phyloP scores from a whole-genome alignment of 2,113 vertebrate species.

The Chinchilla lanigera region DNA sequence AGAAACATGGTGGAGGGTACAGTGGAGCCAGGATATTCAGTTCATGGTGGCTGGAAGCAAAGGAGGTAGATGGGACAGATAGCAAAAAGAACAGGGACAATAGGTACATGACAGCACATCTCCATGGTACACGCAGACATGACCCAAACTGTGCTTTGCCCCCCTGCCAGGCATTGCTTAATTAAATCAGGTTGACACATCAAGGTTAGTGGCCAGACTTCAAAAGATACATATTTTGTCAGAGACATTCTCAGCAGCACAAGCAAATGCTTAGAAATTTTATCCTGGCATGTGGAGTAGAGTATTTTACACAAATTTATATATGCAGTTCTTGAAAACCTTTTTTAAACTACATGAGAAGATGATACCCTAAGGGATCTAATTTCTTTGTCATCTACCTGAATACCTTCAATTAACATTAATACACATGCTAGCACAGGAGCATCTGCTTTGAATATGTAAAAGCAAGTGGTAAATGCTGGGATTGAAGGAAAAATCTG shows the following conservation, averaged over 20 bases:
- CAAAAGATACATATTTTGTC: not conserved
- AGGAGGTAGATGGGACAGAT: not conserved
- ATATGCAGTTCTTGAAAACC: slow-evolving; percentile 24
- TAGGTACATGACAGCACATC: too few relatives aligned
- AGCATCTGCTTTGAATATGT: slow-evolving; percentile 67
- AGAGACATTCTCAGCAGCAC: not conserved
- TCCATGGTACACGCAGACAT: too few relatives aligned
- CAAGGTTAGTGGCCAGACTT: not conserved
- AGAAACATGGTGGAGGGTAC: not conserved
- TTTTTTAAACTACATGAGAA: slow-evolving; percentile 62
- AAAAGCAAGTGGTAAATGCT: slow-evolving; percentile 58
- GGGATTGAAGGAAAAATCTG: slow-evolving; percentile 58
- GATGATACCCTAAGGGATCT: slow-evolving; percentile 55
- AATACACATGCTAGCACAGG: slow-evolving; percentile 55
- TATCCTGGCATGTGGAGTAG: not conserved
- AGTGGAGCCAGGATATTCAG: not conserved
- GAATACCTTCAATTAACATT: slow-evolving; percentile 78
- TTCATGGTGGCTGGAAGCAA: not conserved
- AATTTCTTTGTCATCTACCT: slow-evolving; percentile 77
- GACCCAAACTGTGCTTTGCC: not conserved
- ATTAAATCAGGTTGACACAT: not conserved
- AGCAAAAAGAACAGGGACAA: not conserved
- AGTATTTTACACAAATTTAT: slow-evolving; percentile 67
- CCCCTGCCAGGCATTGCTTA: not conserved
- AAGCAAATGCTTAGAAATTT: slow-evolving; percentile 56